Evolutionary conservation across 2,113 vertebrate genomes (phyloP), one percentile per base, ranked within the genome.

Genomic region (Delphinus delphis): DNA sequence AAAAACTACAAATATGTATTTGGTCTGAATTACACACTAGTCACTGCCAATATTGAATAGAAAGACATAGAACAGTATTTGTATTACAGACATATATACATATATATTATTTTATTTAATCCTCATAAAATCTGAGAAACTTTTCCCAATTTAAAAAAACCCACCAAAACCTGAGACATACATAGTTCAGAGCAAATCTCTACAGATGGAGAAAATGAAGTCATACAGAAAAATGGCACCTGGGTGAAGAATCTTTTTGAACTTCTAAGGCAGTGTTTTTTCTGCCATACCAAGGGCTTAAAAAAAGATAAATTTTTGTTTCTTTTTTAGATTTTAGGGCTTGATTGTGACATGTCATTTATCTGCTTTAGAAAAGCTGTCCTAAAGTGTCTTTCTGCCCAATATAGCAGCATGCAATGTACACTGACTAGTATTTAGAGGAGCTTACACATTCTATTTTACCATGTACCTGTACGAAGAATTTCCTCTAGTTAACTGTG

Each of bases 81-180:
- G 38, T 53, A 70, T 53, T 79, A n/a, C 53, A 50, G 60, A 65
- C 26, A 18, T 79, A 79, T 44, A 44, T 41, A 41, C 21, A 25
- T 63, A 79, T 44, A 44, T 14, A 31, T 26, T 68, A 62, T 60
- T 53, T 63, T 80, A 70, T 60, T 47, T 33, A 94, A 55, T 82
- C 18, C 18, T 68, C 31, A 60, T n/a, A 55, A 65, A 84, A 87
- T 41, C 53, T 82, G 9, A 94, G 23, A 91, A 68, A 74, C 14
- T 60, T 87, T 82, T 62, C 28, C 67, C 74, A 96, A 53, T 77
- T 81, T 11, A 70, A 93, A 90, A 95, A 47, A 70, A 44, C 55
- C 4, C 36, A 71, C 53, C 38, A 50, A 87, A 93, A 67, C 17
- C 55, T 23, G 60, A 88, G 31, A 91, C 26, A 81, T 28, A 73